A percentile compares a stretch with the other conserved stretches of the same genome.
Evolutionary conservation across 2,888 invertebrate species (phyloP).

Genomic region (Cephonodes hylas): DNA sequence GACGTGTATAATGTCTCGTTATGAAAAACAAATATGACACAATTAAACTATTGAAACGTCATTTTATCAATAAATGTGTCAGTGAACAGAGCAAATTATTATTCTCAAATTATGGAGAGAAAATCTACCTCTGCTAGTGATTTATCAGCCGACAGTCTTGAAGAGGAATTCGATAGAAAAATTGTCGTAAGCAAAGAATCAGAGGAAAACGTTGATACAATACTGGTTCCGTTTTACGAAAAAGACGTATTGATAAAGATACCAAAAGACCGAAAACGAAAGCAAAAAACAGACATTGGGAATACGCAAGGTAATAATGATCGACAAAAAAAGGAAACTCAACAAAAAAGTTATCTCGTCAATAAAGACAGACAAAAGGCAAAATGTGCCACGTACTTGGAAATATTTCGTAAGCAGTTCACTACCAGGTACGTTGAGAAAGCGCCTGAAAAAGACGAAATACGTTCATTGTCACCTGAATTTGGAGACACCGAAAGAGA

Average conservation of each 20-base stretch:
- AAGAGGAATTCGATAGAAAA: conserved; percentile 48
- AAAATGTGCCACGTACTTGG: conserved; percentile 56
- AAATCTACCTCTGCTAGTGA: conserved; percentile 53
- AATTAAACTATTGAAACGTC: conserved; percentile 47
- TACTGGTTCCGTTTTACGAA: conserved; percentile 74
- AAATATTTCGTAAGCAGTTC: conserved; percentile 68
- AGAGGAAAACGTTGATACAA: conserved; percentile 63
- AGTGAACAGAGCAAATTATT: conserved; percentile 44
- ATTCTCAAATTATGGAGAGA: conserved; percentile 52
- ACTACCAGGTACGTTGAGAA: conserved; percentile 32
- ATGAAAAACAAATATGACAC: conserved; percentile 28
- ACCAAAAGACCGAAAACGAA: conserved; percentile 51
- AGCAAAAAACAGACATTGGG: conserved; percentile 28
- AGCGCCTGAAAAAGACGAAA: conserved; percentile 41
- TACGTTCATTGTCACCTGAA: conserved; percentile 69
- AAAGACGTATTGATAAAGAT: conserved; percentile 71
- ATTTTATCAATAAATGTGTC: conserved; percentile 49
- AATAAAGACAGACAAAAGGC: conserved; percentile 51
- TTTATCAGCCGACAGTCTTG: conserved; percentile 68
- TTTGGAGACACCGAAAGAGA: conserved; percentile 70
- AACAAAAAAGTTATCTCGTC: conserved; percentile 51
- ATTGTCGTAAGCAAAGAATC: conserved; percentile 29
- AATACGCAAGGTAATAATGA: conserved; percentile 32
- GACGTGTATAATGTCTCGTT: not conserved
- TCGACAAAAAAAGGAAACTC: conserved; percentile 34